Evolutionary conservation across 2,797 vertebrate genomes (phyloP).

Genomic region (Myotis planiceps): DNA sequence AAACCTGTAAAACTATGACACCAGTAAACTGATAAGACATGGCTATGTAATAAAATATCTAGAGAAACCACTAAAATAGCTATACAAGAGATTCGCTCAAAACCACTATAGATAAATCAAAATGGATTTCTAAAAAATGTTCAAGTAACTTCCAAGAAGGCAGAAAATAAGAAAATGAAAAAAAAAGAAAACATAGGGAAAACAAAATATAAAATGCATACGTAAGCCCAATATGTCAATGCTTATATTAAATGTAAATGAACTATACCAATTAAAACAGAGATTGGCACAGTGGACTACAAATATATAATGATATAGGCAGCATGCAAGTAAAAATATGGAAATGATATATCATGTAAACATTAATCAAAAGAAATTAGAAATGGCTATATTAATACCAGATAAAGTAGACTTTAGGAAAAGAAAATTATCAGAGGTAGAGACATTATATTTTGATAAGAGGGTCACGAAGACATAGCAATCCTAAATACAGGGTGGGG

Average conservation of each 20-base stretch:
- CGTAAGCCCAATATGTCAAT: not conserved
- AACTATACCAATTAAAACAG: not conserved
- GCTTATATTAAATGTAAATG: not conserved
- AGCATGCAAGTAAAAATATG: not conserved
- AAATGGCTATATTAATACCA: not conserved
- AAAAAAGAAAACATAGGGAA: not conserved
- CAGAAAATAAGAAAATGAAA: not conserved
- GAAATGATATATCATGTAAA: not conserved
- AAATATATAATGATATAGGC: not conserved
- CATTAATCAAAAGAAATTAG: not conserved
- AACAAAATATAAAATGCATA: not conserved
- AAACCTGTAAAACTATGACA: not conserved
- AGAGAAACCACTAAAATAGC: not conserved
- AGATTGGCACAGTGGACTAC: not conserved
- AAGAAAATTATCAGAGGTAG: not conserved
- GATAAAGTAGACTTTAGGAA: not conserved
- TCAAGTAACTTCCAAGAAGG: not conserved
- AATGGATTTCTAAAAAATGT: not conserved
- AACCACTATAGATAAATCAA: not conserved
- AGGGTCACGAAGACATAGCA: not conserved
- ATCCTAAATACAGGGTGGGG: not conserved
- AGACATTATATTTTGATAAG: not conserved
- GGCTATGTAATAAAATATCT: not conserved
- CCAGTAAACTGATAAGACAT: too few species aligned
- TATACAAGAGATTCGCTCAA: not conserved